Evolutionary conservation across 2,797 vertebrate species (phyloP), one percentile per base, ranked within the genome.

Genomic region (Hippoglossus hippoglossus): DNA sequence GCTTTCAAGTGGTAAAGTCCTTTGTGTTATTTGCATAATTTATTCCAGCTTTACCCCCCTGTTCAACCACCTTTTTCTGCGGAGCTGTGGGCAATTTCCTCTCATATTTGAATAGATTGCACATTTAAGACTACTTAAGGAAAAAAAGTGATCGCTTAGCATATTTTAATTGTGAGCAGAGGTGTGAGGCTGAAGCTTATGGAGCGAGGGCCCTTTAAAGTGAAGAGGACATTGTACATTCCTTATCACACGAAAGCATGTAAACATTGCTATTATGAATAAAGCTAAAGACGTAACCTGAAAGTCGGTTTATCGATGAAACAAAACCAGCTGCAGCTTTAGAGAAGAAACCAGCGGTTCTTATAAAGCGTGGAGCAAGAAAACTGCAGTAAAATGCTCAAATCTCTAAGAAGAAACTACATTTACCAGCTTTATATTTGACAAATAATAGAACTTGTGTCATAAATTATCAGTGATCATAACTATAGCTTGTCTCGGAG

Each of bases 41-140:
- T 99, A 98, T 96, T 98, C 97, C 63, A 60, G 77, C 83, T 87
- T 86, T 86, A 77, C 82, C 80, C 87, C 77, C 55, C 54, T 68
- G 74, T 85, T 90, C 81, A 82, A 75, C 86, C 84, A 86, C 79
- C 84, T 86, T 63, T 95, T 92, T 95, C 95, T 94, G 95, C 90
- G 36, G 95, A 96, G 96, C 96, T 98, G 96, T 95, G 95, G 96
- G 96, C 97, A 98, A 97, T 98, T 98, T 98, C 96, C 96, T 96
- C 96, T 96, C 96, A 96, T 96, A 98, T 98, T 98, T 97, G 98
- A 98, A 98, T 97, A 97, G 97, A 96, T 97, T 95, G 96, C 95
- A 96, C 96, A 98, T 99, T 99, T 99, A 99, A 98, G 97, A 96
- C 97, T 98, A 98, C 97, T 99, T 98, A 99, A 98, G 96, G 96